These are phyloP conservation scores for Scolanthus callimorphus DNA, from an alignment of 92 coral and sea anemone species.

Conservation along the genomic window DNA sequence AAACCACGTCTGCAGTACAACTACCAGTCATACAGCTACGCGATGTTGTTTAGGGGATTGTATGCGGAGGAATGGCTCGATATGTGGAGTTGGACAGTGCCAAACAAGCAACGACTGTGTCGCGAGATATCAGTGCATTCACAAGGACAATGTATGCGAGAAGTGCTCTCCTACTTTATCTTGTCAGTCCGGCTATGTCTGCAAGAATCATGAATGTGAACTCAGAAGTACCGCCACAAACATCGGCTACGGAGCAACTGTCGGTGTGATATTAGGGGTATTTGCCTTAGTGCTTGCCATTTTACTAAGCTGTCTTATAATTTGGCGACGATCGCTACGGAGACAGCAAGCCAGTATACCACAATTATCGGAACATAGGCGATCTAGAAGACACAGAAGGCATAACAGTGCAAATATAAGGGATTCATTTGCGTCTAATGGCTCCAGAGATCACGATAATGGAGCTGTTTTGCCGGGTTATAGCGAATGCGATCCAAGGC, in stretches of 20 bases:
- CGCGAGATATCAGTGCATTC: slow-evolving; percentile 2
- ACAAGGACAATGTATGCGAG: not conserved
- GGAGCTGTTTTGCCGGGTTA: not conserved
- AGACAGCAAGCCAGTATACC: not conserved
- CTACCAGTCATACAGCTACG: too few species aligned
- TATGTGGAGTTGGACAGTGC: not conserved
- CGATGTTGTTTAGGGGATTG: slow-evolving; percentile 6
- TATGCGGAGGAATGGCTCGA: slow-evolving; percentile 2
- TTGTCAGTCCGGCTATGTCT: not conserved
- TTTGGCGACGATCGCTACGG: not conserved
- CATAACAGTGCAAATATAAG: too few species aligned
- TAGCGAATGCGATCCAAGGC: not conserved
- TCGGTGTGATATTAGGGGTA: slow-evolving; percentile 1
- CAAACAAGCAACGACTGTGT: not conserved
- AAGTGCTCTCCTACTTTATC: not conserved
- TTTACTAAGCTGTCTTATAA: not conserved
- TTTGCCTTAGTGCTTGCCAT: not conserved
- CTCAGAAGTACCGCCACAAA: not conserved
- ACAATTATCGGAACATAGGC: too few species aligned
- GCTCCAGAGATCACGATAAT: too few species aligned
- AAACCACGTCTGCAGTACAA: not conserved
- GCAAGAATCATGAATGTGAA: not conserved
- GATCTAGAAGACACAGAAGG: too few species aligned
- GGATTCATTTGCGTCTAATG: too few species aligned
- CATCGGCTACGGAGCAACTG: not conserved